phyloP scores from a whole-genome alignment of 2,888 invertebrate genomes.

The Tipula vernalis region DNA sequence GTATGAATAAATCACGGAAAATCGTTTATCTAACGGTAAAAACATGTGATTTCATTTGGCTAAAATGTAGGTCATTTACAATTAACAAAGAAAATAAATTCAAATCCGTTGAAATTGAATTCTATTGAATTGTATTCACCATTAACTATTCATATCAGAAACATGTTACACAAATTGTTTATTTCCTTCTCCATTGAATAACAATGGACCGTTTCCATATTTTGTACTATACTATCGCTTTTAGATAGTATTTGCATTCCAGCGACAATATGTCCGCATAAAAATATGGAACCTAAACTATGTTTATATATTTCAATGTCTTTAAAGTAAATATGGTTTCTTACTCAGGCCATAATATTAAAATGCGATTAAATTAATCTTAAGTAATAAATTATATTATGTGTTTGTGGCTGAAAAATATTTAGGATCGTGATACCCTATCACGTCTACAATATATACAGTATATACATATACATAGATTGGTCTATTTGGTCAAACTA shows the following conservation, averaged over 20 bases:
- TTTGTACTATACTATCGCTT: not conserved
- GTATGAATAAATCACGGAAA: too few relatives aligned
- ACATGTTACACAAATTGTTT: too few relatives aligned
- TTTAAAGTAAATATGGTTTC: not conserved
- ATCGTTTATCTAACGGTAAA: too few relatives aligned
- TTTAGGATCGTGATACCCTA: not conserved
- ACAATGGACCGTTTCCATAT: not conserved
- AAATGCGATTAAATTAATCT: not conserved
- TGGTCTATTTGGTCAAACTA: not conserved
- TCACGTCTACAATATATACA: not conserved
- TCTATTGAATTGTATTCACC: too few relatives aligned
- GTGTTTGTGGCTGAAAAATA: not conserved
- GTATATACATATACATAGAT: not conserved
- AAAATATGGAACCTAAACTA: not conserved
- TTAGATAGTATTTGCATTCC: not conserved
- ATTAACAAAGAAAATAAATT: too few relatives aligned
- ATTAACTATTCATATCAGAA: too few relatives aligned
- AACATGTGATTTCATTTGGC: too few relatives aligned
- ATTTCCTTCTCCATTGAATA: not conserved
- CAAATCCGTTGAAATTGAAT: too few relatives aligned
- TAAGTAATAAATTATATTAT: not conserved
- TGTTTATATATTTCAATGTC: not conserved
- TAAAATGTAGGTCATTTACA: too few relatives aligned
- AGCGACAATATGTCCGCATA: not conserved
- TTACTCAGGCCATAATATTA: not conserved